Conservation (phyloP, 2,797 vertebrate genomes). For the Smutsia temminckii region DNA sequence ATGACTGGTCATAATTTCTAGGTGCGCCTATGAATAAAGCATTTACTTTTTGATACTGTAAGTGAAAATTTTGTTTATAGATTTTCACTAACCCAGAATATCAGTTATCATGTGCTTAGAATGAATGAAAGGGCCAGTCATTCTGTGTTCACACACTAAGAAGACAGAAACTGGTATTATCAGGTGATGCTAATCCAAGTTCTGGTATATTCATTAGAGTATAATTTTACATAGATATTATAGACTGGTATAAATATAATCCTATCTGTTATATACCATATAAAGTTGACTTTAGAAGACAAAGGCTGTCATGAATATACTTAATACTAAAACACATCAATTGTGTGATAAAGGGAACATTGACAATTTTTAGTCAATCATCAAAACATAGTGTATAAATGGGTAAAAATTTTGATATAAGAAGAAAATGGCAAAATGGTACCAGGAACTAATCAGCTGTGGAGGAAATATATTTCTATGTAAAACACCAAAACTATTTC, state of each 20-base stretch:
- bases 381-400: background rate
- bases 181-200: background rate
- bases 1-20: background rate
- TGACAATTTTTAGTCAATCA: background rate
- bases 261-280: background rate
- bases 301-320: background rate
- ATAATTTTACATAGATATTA: background rate
- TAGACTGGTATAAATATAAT: background rate
- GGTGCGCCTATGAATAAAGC: background rate
- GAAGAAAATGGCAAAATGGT: background rate
- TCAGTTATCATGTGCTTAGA: background rate
- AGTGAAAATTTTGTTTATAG: background rate
- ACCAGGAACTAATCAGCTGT: background rate
- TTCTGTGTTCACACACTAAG: background rate
- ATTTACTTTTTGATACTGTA: background rate
- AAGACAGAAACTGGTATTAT: background rate
- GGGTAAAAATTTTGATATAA: background rate
- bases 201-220: slow-evolving; percentile 18
- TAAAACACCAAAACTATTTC: background rate
- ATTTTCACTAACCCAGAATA: slow-evolving; percentile 16
- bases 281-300: slow-evolving; percentile 22
- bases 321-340: slow-evolving; percentile 1
- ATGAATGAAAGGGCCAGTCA: background rate
- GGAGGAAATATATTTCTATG: background rate
- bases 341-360: background rate